Evolutionary conservation across 2,888 invertebrate species (phyloP).

Genomic region (Acanthosepion lycidas): DNA sequence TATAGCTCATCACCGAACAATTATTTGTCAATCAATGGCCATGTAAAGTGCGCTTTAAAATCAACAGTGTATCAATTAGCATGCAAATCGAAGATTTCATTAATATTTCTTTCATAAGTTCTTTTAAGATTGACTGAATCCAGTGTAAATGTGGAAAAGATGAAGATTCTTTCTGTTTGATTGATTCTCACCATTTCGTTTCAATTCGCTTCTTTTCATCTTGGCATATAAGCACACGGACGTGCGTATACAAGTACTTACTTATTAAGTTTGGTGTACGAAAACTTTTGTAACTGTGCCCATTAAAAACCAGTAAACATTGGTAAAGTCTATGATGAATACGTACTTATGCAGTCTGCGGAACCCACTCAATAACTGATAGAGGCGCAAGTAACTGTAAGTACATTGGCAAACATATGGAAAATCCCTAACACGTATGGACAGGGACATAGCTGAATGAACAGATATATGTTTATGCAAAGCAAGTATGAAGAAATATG

Average conservation of each 20-base stretch:
- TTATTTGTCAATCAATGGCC: no score
- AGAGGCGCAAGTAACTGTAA: not conserved
- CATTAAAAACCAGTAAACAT: slow-evolving; percentile 15
- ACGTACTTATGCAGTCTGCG: not conserved
- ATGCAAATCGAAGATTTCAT: not conserved
- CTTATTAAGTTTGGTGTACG: not conserved
- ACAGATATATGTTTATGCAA: slow-evolving; percentile 14
- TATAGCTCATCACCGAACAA: no score
- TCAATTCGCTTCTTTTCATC: not conserved
- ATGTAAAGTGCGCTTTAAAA: no score
- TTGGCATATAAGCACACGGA: not conserved
- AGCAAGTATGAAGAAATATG: slow-evolving; percentile 33
- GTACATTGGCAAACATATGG: slow-evolving; percentile 12
- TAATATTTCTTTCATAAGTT: not conserved
- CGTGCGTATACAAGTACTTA: not conserved
- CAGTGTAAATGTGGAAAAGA: not conserved
- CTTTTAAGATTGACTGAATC: not conserved
- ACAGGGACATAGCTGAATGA: slow-evolving; percentile 22
- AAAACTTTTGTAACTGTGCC: slow-evolving; percentile 33
- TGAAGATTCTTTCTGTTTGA: not conserved
- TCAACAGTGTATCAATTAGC: no score
- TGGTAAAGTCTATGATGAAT: not conserved
- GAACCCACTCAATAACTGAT: not conserved
- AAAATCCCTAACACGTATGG: not conserved
- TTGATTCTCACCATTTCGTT: not conserved